Percentiles rank a stretch among this genome's conserved stretches.
Evolutionary conservation across 2,888 invertebrate species (phyloP).

Genomic region (Eustalomyia histrio): DNA sequence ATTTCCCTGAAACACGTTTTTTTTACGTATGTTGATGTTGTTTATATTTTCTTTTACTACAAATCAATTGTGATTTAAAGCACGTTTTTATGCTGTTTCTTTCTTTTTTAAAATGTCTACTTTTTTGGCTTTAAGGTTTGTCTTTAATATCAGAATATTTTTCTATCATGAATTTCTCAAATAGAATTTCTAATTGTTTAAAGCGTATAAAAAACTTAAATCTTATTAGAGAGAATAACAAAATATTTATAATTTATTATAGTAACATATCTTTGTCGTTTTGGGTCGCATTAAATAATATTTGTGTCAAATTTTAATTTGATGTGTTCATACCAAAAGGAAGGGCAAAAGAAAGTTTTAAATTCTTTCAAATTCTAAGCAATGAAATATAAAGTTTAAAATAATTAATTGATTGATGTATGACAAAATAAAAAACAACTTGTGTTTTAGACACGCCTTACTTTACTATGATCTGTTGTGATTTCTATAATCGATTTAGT

Average conservation of each 20-base stretch:
- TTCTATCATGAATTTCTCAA: constrained; percentile 46
- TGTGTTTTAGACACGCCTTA: not conserved
- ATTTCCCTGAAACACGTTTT: constrained; percentile 49
- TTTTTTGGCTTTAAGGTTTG: constrained; percentile 50
- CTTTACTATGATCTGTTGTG: not conserved
- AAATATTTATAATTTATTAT: constrained; percentile 33
- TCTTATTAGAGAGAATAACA: not conserved
- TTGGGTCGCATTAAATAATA: constrained; percentile 44
- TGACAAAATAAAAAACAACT: not conserved
- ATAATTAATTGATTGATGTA: constrained; percentile 24
- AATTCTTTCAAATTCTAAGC: not conserved
- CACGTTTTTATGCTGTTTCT: constrained; percentile 57
- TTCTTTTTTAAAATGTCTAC: constrained; percentile 38
- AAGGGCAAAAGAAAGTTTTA: constrained; percentile 24
- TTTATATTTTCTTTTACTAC: constrained; percentile 27
- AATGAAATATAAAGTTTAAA: not conserved
- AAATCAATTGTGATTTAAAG: constrained; percentile 66
- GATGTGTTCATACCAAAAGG: constrained; percentile 37
- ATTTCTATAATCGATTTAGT: constrained; percentile 3
- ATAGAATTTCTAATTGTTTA: constrained; percentile 58
- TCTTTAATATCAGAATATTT: constrained; percentile 16
- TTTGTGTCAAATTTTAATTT: constrained; percentile 49
- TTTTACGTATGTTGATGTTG: constrained; percentile 20
- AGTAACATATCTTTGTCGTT: constrained; percentile 15
- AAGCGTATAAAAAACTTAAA: constrained; percentile 22